Evolutionary conservation across 2,113 vertebrate genomes (phyloP), one percentile per base, ranked within the genome.

Genomic region (Bujurquina vittata): DNA sequence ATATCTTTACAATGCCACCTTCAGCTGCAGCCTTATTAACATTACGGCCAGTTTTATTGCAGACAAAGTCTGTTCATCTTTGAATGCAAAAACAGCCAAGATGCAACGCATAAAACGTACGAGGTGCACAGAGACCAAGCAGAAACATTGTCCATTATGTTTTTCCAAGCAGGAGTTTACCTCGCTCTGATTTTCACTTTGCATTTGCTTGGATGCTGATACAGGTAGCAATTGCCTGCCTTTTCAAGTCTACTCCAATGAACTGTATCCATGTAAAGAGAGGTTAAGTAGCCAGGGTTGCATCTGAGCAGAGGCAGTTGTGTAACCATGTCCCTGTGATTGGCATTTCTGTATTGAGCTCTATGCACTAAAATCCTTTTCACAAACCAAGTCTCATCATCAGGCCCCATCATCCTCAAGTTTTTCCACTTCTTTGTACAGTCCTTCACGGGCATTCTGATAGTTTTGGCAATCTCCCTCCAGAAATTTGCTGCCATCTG

Each of bases 1-100:
- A 67, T 80, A 88, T 86, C 90, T 91, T 86, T 79, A 90, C 81
- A 81, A 75, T 4, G 49, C 79, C 89, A 88, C 84, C 86, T 88
- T 87, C 87, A 77, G 87, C 87, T 23, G 35, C 78, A 20, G n/a
- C 31, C 81, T 77, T 82, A 87, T 89, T 91, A 92, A 90, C 40
- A 74, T 83, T 79, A 85, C 14, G 87, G 84, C 69, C 77, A 69
- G 49, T 88, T 93, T 94, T 85, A 91, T 91, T 58, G 56, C 57
- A 17, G 60, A 49, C 35, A 67, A 88, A 88, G 80, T 37, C 77
- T 43, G 69, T 43, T 20, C 56, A 82, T 54, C 84, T 92, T 85
- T 85, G 83, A 89, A 88, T 75, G 57, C 60, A 81, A 87, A 77
- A 84, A 69, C 40, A 65, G 37, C 23, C 67, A 60, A 63, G 67